These are phyloP conservation scores for Beroe ovata DNA, from an alignment of 37 sponge, comb jelly and placozoan species.

Conservation along the genomic window DNA sequence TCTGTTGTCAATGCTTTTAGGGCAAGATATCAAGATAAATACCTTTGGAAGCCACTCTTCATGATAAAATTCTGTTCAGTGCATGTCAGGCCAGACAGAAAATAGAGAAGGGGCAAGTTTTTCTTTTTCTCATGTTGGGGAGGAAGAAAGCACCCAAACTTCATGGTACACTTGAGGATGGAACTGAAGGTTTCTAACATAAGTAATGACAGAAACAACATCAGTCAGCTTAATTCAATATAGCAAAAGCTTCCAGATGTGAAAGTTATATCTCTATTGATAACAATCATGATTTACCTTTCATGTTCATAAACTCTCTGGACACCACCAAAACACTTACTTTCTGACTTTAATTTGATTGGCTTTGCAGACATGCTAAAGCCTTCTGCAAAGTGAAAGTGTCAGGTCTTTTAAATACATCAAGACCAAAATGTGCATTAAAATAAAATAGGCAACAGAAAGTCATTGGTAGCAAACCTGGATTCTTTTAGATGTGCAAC, in stretches of 20 bases:
- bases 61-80: slow-evolving; percentile 91
- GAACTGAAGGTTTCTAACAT: not conserved
- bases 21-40: not conserved
- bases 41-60: slow-evolving; percentile 82
- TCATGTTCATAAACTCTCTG: slow-evolving; percentile 66
- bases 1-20: too few species aligned
- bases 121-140: slow-evolving; percentile 74
- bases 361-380: slow-evolving; percentile 13
- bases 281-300: slow-evolving; percentile 5
- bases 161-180: slow-evolving; percentile 85
- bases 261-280: not conserved
- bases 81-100: slow-evolving; percentile 96
- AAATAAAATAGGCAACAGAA: too few species aligned
- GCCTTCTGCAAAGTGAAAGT: too few species aligned
- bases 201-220: not conserved
- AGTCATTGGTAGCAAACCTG: too few species aligned
- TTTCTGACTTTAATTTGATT: slow-evolving; percentile 42
- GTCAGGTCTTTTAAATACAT: too few species aligned
- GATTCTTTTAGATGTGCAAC: too few species aligned
- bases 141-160: slow-evolving; percentile 87
- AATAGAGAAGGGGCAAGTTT: slow-evolving; percentile 91
- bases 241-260: not conserved
- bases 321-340: slow-evolving; percentile 54
- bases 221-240: not conserved
- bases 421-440: too few species aligned